phyloP scores from a whole-genome alignment of 1,140 invertebrate genomes.

The Sesamia nonagrioides region DNA sequence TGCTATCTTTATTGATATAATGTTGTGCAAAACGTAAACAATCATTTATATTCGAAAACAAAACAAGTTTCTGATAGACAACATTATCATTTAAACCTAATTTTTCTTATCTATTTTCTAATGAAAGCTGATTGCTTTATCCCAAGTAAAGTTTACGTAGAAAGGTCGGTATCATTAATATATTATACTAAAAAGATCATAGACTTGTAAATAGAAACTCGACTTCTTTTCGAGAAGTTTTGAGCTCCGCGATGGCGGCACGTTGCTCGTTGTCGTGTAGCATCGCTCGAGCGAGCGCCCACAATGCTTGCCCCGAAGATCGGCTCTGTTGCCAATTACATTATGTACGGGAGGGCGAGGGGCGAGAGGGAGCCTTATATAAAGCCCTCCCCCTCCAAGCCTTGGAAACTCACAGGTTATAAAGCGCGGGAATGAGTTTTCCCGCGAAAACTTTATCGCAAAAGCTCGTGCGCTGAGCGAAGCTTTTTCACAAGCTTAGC shows the following conservation, averaged over 20 bases:
- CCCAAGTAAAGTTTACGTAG: not conserved
- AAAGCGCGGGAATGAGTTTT: conserved; percentile 83
- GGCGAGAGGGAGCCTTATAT: conserved; percentile 62
- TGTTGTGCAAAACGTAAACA: not conserved
- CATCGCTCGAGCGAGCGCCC: conserved; percentile 56
- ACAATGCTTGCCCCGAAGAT: conserved; percentile 50
- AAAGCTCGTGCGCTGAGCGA: conserved; percentile 55
- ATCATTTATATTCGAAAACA: not conserved
- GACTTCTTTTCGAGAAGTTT: conserved; percentile 14
- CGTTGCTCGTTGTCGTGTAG: conserved; percentile 53
- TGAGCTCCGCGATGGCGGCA: conserved; percentile 2
- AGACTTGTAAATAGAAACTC: not conserved
- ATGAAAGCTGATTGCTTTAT: not conserved
- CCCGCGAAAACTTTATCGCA: conserved; percentile 79
- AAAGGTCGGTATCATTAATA: not conserved
- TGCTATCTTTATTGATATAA: not conserved
- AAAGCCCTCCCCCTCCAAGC: conserved; percentile 57
- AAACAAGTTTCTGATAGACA: not conserved
- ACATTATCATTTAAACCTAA: not conserved
- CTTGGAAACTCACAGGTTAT: conserved; percentile 70
- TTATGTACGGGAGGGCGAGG: conserved; percentile 68
- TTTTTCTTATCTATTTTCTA: no score
- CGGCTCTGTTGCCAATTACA: conserved; percentile 67
- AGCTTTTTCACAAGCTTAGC: conserved; percentile 67
- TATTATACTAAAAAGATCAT: conserved; percentile 5